Base-by-base conservation (phyloP, 2,888 invertebrate genomes). In the Erebia palarica region DNA sequence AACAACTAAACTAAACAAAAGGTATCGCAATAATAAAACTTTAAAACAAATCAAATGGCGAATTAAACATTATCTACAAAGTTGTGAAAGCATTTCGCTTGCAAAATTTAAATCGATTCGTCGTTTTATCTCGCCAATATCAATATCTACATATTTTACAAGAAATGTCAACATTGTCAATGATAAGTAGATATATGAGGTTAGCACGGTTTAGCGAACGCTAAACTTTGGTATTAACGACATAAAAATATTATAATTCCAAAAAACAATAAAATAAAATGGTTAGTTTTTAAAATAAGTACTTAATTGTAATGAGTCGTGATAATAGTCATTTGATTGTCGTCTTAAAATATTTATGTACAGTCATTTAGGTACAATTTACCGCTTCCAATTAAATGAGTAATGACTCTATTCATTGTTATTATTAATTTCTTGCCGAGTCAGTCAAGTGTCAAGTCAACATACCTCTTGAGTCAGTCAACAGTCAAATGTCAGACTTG, bases 401-500 rank as follows among this genome's bases (percentile, higher is more conserved):
- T 61, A 10, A 47, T 7, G 16, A 8, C 21, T 10, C 10, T 3
- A 11, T 64, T 13, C 3, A 18, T 55, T 36, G 16, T 55, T 55
- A 27, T 10, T 8, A 55, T 7, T 58, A 44, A 51, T 13, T 57
- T 59, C 59, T 3, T 71, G 71, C 71, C 53, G n/a, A 63, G 63
- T 63, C 42, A 36, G 11, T 21, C 21, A 13, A 60, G 70, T 70
- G 68, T 66, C 61, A 58, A 61, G 71, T 73, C 76, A 74, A 81
- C 81, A 77, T 80, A 80, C 79, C 80, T 79, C 79, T 68, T 36
- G 68, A 69, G 78, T 79, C 78, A 82, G 81, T 83, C 84, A 85
- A 81, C 67, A 78, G 86, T 89, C 87, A 89, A 82, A 84, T 80
- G 78, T 92, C 91, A 91, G 83, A 91, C 89, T 87, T 89, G 85